These are phyloP conservation scores for Apodemia zela DNA, from an alignment of 2,888 invertebrate genomes.

Conservation along the genomic window DNA sequence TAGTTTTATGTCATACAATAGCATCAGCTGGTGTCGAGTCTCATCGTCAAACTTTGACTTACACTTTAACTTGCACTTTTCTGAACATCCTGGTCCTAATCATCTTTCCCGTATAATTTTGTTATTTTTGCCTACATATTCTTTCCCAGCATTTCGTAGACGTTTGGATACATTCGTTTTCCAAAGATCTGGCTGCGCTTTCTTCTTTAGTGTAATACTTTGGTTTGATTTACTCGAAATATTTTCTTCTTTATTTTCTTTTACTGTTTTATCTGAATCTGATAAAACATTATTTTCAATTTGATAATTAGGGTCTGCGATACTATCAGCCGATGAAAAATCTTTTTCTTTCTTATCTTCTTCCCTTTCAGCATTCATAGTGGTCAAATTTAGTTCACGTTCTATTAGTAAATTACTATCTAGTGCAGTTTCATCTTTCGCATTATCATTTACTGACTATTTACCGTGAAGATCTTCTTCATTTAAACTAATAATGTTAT, in stretches of 20 bases:
- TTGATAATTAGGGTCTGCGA: conserved; percentile 24
- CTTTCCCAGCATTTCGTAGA: conserved; percentile 24
- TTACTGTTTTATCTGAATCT: conserved; percentile 21
- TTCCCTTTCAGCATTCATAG: conserved; percentile 24
- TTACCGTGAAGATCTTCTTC: too few relatives aligned
- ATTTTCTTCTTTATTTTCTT: conserved; percentile 22
- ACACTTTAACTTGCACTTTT: conserved; percentile 23
- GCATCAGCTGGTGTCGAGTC: conserved; percentile 22
- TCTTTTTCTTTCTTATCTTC: conserved; percentile 23
- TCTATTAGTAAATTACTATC: conserved; percentile 22
- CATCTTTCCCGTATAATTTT: conserved; percentile 24
- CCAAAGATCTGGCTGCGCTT: conserved; percentile 21
- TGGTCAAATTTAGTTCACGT: conserved; percentile 23
- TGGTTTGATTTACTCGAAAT: conserved; percentile 22
- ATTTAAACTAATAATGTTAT: too few relatives aligned
- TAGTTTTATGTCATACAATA: too few relatives aligned
- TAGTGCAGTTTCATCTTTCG: conserved; percentile 20
- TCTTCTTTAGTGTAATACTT: conserved; percentile 16
- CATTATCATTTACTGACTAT: conserved; percentile 23
- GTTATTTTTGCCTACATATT: conserved; percentile 24
- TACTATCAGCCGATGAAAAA: conserved; percentile 25
- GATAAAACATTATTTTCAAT: conserved; percentile 23
- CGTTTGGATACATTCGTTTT: conserved; percentile 25
- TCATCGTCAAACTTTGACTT: conserved; percentile 23
- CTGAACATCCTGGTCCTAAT: conserved; percentile 24